These are phyloP conservation scores for Caranx melampygus DNA, from an alignment of 2,113 vertebrate genomes.

Conservation along the genomic window DNA sequence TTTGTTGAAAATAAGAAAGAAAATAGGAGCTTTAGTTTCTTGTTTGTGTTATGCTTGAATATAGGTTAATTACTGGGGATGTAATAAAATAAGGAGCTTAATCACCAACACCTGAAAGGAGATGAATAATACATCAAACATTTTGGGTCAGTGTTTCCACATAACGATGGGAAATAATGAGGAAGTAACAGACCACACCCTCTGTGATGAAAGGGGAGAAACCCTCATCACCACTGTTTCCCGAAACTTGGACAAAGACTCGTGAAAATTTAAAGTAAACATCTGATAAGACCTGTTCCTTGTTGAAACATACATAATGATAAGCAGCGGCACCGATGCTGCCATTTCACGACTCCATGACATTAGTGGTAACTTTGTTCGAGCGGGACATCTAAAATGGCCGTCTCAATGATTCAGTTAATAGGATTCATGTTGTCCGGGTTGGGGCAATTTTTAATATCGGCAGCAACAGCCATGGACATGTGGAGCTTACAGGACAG, in stretches of 20 bases:
- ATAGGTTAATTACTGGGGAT: background rate
- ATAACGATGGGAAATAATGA: slow-evolving; percentile 20
- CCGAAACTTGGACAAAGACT: slow-evolving; percentile 63
- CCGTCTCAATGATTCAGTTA: slow-evolving; percentile 86
- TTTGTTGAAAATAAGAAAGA: background rate
- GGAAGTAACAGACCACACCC: slow-evolving; percentile 42
- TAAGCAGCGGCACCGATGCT: slow-evolving; percentile 25
- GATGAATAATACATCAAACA: background rate
- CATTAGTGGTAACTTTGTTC: slow-evolving; percentile 10
- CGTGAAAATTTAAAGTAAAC: slow-evolving; percentile 61
- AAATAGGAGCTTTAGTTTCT: background rate
- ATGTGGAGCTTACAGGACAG: slow-evolving; percentile 89
- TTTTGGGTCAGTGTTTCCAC: background rate
- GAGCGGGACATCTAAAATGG: slow-evolving; percentile 78
- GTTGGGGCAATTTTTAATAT: slow-evolving; percentile 85
- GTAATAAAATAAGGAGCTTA: background rate
- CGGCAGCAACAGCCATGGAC: slow-evolving; percentile 87
- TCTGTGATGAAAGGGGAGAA: background rate
- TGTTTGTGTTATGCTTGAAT: background rate
- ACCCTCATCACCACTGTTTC: slow-evolving; percentile 14
- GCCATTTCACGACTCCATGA: slow-evolving; percentile 56
- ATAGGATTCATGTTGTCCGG: slow-evolving; percentile 85
- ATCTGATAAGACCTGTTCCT: slow-evolving; percentile 70
- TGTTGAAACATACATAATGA: slow-evolving; percentile 49
- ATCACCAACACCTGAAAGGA: background rate